Percentiles rank a stretch among this genome's conserved stretches.
Conservation (phyloP, 2,113 vertebrate species). For the Arothron firmamentum region DNA sequence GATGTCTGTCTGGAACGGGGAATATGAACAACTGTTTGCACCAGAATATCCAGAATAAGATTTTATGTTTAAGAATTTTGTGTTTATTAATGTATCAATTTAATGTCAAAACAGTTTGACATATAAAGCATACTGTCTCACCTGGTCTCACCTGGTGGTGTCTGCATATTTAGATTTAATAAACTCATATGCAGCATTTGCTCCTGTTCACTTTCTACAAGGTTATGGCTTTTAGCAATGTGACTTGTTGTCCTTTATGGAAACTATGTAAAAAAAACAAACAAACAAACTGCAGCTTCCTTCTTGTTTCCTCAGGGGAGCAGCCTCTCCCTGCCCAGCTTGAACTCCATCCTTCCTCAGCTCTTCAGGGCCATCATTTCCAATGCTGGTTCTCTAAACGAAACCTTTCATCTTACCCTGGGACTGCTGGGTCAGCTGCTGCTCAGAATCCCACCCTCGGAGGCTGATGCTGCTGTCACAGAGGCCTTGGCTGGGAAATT, state of each 20-base stretch:
- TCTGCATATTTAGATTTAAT: no score
- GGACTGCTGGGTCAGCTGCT: conserved; percentile 93
- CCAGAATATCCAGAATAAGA: no score
- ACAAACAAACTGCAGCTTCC: rapidly evolving
- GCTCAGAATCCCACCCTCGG: conserved; percentile 80
- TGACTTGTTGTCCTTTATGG: no score
- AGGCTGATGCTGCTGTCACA: conserved; percentile 85
- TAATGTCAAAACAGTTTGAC: no score
- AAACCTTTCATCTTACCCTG: conserved; percentile 92
- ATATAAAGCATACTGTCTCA: no score
- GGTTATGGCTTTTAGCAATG: not conserved
- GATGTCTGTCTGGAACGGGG: no score
- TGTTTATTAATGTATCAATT: no score
- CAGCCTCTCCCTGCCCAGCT: conserved; percentile 78
- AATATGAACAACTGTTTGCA: no score
- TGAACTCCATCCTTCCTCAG: conserved; percentile 88
- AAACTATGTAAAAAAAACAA: no score
- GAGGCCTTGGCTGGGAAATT: conserved; percentile 87
- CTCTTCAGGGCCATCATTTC: conserved; percentile 93
- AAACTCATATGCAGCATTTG: no score
- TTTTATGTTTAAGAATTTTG: no score
- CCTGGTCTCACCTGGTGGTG: no score
- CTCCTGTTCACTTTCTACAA: not conserved
- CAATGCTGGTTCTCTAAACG: conserved; percentile 92
- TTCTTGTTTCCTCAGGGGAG: conserved; percentile 67